Percentiles rank a stretch among this genome's conserved stretches.
These are phyloP conservation scores for Panonychus citri DNA, from an alignment of 1,140 invertebrate species.

Conservation along the genomic window DNA sequence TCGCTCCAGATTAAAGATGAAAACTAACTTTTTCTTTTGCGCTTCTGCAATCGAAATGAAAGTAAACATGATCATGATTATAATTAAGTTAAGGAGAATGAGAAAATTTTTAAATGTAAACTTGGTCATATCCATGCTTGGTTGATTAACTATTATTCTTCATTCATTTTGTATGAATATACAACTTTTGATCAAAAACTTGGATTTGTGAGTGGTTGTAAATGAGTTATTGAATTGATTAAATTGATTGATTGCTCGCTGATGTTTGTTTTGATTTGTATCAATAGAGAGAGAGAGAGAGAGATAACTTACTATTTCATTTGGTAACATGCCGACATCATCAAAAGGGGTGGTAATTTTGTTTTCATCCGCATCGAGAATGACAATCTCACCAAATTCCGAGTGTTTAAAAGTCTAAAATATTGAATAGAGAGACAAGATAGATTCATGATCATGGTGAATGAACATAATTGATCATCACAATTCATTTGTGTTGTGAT, in stretches of 20 bases:
- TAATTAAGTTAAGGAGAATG: background rate
- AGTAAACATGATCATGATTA: no score
- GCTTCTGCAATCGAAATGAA: no score
- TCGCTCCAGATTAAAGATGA: background rate
- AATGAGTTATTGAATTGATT: no score
- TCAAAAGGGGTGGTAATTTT: slow-evolving; percentile 58
- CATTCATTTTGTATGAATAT: no score
- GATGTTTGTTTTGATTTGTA: no score
- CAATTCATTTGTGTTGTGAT: no score
- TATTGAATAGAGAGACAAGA: background rate
- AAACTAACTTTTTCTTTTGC: background rate
- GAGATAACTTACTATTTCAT: slow-evolving; percentile 30
- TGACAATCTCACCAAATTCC: slow-evolving; percentile 70
- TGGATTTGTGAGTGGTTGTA: no score
- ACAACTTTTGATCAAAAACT: no score
- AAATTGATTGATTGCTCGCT: no score
- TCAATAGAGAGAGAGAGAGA: background rate
- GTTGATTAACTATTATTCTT: no score
- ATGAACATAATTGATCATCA: no score
- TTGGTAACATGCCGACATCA: slow-evolving; percentile 58
- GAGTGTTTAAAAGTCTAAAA: slow-evolving; percentile 37
- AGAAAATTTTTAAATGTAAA: background rate
- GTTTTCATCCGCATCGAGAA: slow-evolving; percentile 71
- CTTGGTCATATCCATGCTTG: slow-evolving; percentile 3
- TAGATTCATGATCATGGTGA: no score